Evolutionary conservation across 2,797 vertebrate species (phyloP).

Genomic region (Netta rufina): DNA sequence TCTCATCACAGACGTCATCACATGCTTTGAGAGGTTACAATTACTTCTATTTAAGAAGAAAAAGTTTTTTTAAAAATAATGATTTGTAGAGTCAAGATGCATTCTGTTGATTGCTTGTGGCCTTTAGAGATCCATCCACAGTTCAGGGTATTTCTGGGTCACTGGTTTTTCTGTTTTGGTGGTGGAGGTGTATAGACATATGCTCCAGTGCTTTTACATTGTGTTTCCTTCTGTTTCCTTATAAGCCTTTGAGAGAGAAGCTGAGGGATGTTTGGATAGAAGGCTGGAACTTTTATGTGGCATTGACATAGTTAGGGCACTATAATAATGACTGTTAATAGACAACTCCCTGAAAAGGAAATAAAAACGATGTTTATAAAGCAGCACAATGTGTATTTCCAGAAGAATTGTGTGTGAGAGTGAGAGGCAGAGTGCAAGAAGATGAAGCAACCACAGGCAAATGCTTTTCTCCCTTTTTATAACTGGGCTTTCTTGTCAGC

Average conservation of each 20-base stretch:
- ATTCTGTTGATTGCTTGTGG: conserved; percentile 1
- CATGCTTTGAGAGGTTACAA: background rate
- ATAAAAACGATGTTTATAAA: conserved; percentile 4
- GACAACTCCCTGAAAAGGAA: conserved; percentile 31
- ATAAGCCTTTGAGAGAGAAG: conserved; percentile 5
- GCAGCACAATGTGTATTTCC: background rate
- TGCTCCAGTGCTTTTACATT: conserved; percentile 45
- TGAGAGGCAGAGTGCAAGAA: background rate
- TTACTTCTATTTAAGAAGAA: background rate
- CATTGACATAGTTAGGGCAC: background rate
- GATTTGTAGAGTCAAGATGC: background rate
- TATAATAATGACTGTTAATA: background rate
- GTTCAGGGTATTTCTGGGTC: conserved; percentile 47
- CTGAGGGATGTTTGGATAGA: background rate
- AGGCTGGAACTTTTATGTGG: background rate
- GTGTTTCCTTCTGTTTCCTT: conserved; percentile 33
- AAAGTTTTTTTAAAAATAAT: background rate
- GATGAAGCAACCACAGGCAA: background rate
- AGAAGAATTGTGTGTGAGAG: background rate
- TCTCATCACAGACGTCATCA: background rate
- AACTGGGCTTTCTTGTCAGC: background rate
- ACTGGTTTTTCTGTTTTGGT: conserved; percentile 19
- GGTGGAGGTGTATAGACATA: background rate
- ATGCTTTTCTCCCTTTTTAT: background rate
- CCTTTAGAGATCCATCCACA: background rate